phyloP scores from a whole-genome alignment of 37 sponge, comb jelly and placozoan species.

The Aplysina aerophoba region DNA sequence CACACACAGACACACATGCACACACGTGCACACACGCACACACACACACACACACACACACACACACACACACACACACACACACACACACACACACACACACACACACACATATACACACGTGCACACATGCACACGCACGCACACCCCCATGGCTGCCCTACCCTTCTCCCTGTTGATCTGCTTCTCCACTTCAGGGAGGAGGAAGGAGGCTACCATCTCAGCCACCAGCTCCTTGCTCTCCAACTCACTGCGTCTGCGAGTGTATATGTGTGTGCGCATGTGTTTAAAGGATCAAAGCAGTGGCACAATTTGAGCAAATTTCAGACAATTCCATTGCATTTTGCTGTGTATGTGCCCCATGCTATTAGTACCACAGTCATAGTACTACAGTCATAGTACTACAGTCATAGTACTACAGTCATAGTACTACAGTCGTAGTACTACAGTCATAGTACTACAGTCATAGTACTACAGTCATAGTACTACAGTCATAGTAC shows the following conservation, averaged over 20 bases:
- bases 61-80: not conserved
- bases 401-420: no score
- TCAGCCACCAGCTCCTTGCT: constrained; percentile 90
- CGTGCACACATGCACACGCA: constrained; percentile 10
- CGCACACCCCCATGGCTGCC: not conserved
- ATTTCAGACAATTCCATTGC: no score
- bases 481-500: no score
- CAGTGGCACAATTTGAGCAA: no score
- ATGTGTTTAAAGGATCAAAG: no score
- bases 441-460: no score
- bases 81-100: no score
- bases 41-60: not conserved
- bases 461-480: no score
- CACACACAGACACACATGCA: not conserved
- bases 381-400: no score
- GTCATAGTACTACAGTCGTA: no score
- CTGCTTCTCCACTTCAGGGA: constrained; percentile 94
- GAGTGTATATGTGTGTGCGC: not conserved
- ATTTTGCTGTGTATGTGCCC: no score
- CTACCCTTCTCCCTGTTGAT: constrained; percentile 78
- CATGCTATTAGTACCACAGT: no score
- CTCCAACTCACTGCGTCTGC: constrained; percentile 54
- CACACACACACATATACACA: constrained; percentile 13
- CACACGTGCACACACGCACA: not conserved
- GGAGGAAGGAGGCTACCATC: constrained; percentile 92